Conservation (phyloP, 2,113 vertebrate species). For the Aegypius monachus region DNA sequence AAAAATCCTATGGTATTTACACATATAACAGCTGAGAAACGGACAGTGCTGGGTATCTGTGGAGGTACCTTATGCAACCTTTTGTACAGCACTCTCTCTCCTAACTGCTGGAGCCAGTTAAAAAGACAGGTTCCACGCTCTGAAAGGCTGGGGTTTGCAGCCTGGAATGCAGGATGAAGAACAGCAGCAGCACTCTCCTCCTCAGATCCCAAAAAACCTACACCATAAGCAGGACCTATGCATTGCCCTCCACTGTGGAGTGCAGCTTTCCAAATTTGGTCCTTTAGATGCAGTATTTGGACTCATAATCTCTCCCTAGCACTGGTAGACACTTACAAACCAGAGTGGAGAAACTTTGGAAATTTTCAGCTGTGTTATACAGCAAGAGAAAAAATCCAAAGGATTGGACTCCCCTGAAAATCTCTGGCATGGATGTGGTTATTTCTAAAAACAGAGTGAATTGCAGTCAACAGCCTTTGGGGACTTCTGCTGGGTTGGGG, state of each 20-base stretch:
- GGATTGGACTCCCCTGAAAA: background rate
- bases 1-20: background rate
- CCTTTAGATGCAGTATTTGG: background rate
- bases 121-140: background rate
- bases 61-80: background rate
- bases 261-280: background rate
- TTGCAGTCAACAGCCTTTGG: background rate
- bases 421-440: background rate
- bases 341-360: background rate
- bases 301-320: background rate
- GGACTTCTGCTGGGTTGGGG: background rate
- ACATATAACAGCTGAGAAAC: background rate
- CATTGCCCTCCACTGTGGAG: background rate
- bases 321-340: background rate
- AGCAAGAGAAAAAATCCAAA: conserved; percentile 10
- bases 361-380: background rate
- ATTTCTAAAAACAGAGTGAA: background rate
- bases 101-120: background rate
- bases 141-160: background rate
- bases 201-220: background rate
- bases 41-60: background rate
- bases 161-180: background rate
- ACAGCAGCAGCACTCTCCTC: background rate
- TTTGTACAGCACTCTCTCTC: background rate
- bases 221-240: background rate